Base-by-base conservation (phyloP, 2,888 invertebrate genomes). In the Caenorhabditis sp. region DNA sequence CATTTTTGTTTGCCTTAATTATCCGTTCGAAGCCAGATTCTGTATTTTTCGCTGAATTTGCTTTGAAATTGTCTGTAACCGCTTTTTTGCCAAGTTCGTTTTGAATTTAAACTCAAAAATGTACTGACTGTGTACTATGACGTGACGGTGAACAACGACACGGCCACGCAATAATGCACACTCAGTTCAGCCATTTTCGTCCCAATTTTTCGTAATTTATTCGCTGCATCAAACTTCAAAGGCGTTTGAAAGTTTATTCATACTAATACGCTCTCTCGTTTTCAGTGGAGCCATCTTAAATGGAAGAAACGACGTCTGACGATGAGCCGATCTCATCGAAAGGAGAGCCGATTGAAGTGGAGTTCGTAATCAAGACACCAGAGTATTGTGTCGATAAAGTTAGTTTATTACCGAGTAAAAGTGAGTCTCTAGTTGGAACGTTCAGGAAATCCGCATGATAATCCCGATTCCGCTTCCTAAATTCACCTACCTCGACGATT, bases 401-500 rank as follows among this genome's bases (percentile, higher is more conserved):
- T 6, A 56, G 55, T 52, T 30, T 24, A 39, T 13, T 7, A 17
- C 11, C 4, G 8, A 0, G n/a, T 1, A 24, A n/a, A 11, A 7
- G 24, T 32, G 8, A 37, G 46, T 20, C 11, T 17, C 20, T 20
- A 8, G 20, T 26, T 27, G n/a, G n/a, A n/a, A n/a, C 22, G 45
- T 66, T 1, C 15, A 74, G 74, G 66, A 70, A 32, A 15, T 62
- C 20, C 46, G 73, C 15, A 43, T 76, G 7, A 22, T 56, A 8
- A 46, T 81, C 0, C 71, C 63, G 0, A 72, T 81, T 46, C 81
- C 81, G 0, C 37, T 79, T 9, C 81, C 81, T 5, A 53, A 75
- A 26, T 70, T 78, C 35, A 66, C 72, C 4, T 66, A 55, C 43
- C 6, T 73, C 3, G 73, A 78, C 1, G 81, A 81, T 26, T 81